Evolutionary conservation across 1,140 invertebrate species (phyloP).

Genomic region (Manduca sexta): DNA sequence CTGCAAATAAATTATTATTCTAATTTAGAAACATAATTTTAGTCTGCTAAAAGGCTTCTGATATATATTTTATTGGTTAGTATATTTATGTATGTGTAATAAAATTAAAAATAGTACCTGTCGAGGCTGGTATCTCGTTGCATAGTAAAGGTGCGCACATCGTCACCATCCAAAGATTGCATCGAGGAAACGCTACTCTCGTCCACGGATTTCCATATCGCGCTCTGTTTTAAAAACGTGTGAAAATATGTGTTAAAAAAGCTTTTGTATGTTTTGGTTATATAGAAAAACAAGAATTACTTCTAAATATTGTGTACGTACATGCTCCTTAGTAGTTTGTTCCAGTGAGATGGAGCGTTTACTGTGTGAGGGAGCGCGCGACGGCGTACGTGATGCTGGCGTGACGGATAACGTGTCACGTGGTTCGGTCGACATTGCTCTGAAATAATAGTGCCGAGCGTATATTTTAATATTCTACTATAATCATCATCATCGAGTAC

Average conservation of each 20-base stretch:
- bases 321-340: slow-evolving; percentile 75
- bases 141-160: slow-evolving; percentile 69
- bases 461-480: too few relatives aligned
- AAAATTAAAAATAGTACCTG: slow-evolving; percentile 77
- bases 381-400: slow-evolving; percentile 40
- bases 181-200: slow-evolving; percentile 87
- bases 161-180: slow-evolving; percentile 81
- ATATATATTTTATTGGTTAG: too few relatives aligned
- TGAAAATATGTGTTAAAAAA: too few relatives aligned
- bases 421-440: slow-evolving; percentile 68
- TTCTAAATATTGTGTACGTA: too few relatives aligned
- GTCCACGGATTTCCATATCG: slow-evolving; percentile 80
- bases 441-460: too few relatives aligned
- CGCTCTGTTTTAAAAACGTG: slow-evolving; percentile 22
- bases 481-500: too few relatives aligned
- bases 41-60: too few relatives aligned
- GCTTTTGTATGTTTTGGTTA: too few relatives aligned
- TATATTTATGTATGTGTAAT: too few relatives aligned
- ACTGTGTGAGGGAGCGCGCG: slow-evolving; percentile 59
- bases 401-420: slow-evolving; percentile 55
- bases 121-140: slow-evolving; percentile 83
- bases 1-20: slow-evolving; percentile 45
- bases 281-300: too few relatives aligned
- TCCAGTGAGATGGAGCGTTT: slow-evolving; percentile 70
- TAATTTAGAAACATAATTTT: not conserved